These are phyloP conservation scores for Stenolophus ochropezus DNA, from an alignment of 2,888 invertebrate species.

Conservation along the genomic window DNA sequence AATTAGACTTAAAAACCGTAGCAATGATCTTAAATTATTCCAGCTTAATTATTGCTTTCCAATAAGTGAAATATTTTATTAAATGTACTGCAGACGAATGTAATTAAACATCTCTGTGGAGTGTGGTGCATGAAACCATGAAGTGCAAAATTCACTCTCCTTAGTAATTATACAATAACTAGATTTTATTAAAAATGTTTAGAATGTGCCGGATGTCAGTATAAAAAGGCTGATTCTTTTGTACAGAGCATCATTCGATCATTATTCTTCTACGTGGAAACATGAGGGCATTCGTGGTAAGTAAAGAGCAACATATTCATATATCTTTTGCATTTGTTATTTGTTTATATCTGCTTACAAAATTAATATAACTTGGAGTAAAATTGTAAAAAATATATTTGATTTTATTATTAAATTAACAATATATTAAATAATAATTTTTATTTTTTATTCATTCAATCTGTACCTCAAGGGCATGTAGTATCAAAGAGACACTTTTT, in stretches of 20 bases:
- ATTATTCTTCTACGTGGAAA: not conserved
- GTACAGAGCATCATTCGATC: not conserved
- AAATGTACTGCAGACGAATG: not conserved
- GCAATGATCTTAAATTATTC: not conserved
- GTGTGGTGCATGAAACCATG: not conserved
- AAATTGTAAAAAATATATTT: too few relatives aligned
- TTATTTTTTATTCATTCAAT: too few relatives aligned
- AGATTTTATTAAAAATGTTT: not conserved
- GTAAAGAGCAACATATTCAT: not conserved
- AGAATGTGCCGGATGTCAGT: not conserved
- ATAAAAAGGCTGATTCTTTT: not conserved
- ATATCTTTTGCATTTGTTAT: not conserved
- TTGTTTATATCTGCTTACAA: not conserved
- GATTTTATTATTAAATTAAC: too few relatives aligned
- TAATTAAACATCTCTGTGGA: not conserved
- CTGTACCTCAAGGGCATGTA: too few relatives aligned
- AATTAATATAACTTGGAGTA: too few relatives aligned
- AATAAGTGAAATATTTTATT: not conserved
- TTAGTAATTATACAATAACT: not conserved
- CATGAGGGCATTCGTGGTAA: conserved; percentile 41
- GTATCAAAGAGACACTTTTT: too few relatives aligned
- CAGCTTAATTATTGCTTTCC: not conserved
- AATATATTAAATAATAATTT: too few relatives aligned
- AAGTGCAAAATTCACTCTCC: not conserved
- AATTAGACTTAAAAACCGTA: not conserved